Conservation (phyloP, 1,140 invertebrate genomes). For the Fopius arisanus region DNA sequence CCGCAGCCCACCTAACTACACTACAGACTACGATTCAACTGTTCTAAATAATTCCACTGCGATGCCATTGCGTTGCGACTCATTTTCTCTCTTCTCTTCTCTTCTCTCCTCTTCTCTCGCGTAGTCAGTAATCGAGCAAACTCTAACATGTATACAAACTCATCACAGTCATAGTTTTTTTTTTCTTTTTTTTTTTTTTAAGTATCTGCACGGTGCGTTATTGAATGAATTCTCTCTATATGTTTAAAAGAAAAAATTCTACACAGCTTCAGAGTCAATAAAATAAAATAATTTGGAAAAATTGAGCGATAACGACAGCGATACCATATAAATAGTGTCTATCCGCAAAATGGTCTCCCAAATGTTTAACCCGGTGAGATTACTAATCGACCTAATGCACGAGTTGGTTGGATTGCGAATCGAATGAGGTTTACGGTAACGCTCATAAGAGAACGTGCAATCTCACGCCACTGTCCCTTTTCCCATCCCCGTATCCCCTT, state of each 20-base stretch:
- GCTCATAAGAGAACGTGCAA: conserved; percentile 18
- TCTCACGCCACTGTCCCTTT: conserved; percentile 8
- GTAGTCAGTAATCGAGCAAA: not conserved
- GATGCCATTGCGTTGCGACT: conserved; percentile 35
- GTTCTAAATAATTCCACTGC: conserved; percentile 49
- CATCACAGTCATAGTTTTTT: too few relatives aligned
- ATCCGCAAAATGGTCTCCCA: not conserved
- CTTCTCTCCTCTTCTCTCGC: not conserved
- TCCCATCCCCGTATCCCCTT: not conserved
- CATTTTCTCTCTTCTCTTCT: conserved; percentile 17
- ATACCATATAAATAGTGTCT: not conserved
- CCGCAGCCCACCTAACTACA: conserved; percentile 40
- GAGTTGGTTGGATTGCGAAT: conserved; percentile 13
- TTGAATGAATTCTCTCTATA: too few relatives aligned
- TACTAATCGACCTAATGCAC: conserved; percentile 19
- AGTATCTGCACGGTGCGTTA: too few relatives aligned
- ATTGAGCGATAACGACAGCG: not conserved
- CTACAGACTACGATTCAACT: conserved; percentile 39
- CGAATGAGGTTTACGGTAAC: conserved; percentile 17
- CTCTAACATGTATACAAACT: too few relatives aligned
- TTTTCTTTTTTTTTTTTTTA: too few relatives aligned
- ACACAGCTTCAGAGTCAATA: too few relatives aligned
- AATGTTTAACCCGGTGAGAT: conserved; percentile 5
- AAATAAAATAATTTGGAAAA: too few relatives aligned
- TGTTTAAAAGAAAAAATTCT: too few relatives aligned